Conservation (phyloP, 2,888 invertebrate species). For the Stenodera caucasica region DNA sequence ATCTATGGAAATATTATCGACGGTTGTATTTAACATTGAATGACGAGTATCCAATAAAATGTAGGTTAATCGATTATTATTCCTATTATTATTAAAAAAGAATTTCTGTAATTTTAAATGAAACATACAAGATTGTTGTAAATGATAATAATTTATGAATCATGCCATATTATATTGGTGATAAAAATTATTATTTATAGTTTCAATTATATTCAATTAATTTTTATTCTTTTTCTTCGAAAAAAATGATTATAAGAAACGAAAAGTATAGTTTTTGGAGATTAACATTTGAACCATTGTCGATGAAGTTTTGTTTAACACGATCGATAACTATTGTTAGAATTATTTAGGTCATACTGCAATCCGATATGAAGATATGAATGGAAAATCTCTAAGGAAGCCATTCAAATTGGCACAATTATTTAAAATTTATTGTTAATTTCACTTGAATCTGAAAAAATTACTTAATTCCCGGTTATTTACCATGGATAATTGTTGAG, state of each 20-base stretch:
- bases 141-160: not conserved
- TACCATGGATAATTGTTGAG: too few species aligned
- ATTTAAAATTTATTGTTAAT: too few species aligned
- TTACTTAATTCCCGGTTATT: too few species aligned
- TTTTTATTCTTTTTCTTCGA: too few species aligned
- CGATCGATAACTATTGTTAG: constrained; percentile 3
- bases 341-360: constrained; percentile 3
- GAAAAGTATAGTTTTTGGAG: not conserved
- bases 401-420: too few species aligned
- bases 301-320: not conserved
- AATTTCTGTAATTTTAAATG: too few species aligned
- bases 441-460: too few species aligned
- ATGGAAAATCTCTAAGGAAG: not conserved
- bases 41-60: not conserved
- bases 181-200: too few species aligned
- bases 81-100: not conserved
- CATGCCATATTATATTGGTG: not conserved
- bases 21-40: too few species aligned
- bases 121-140: not conserved
- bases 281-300: not conserved
- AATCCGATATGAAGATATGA: not conserved
- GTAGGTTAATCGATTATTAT: constrained; percentile 9
- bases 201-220: too few species aligned
- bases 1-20: not conserved
- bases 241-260: not conserved